phyloP scores from a whole-genome alignment of 2,888 invertebrate genomes.

The Spisula solida region DNA sequence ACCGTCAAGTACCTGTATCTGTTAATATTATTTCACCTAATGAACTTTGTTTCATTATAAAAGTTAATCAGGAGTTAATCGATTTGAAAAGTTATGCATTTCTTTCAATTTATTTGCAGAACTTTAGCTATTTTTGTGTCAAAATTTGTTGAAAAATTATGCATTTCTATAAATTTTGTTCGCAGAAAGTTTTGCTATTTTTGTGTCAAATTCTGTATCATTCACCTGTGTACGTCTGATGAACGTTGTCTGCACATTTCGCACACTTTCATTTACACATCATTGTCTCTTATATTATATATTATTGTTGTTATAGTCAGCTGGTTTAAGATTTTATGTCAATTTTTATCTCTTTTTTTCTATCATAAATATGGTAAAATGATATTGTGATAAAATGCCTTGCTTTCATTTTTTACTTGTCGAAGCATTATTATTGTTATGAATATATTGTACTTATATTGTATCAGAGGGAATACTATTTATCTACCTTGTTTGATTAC shows the following conservation, averaged over 20 bases:
- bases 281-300: slow-evolving; percentile 12
- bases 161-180: too few relatives aligned
- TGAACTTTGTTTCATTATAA: too few relatives aligned
- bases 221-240: neutral
- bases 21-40: too few relatives aligned
- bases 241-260: neutral
- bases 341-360: neutral
- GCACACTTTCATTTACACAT: neutral
- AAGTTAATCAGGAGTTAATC: too few relatives aligned
- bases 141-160: neutral
- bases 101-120: too few relatives aligned
- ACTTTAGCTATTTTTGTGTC: too few relatives aligned
- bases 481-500: neutral
- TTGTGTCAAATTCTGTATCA: neutral
- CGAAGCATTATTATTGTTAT: neutral
- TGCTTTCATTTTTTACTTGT: neutral
- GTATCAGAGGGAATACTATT: neutral
- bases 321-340: neutral
- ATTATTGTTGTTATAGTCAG: neutral
- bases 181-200: too few relatives aligned
- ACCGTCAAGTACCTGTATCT: too few relatives aligned
- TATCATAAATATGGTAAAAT: slow-evolving; percentile 2
- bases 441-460: slow-evolving; percentile 9
- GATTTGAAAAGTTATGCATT: too few relatives aligned
- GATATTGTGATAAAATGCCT: neutral